Base-by-base conservation (phyloP, 2,113 vertebrate genomes). In the Pelodiscus sinensis region DNA sequence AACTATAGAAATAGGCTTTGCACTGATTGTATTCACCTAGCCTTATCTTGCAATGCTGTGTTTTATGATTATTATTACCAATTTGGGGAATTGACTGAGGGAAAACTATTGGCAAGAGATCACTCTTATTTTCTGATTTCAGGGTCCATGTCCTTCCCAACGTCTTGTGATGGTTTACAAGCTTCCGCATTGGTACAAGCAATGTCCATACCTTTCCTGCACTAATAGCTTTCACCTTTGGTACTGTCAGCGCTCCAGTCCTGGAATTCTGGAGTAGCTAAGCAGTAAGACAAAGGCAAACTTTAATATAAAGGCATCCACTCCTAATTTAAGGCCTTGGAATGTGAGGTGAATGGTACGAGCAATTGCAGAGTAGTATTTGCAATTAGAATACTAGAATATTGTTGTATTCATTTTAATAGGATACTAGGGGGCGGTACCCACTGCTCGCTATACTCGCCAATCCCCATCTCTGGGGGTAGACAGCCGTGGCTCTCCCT, bases 151-250 rank as follows among this genome's bases (percentile, higher is more conserved):
- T 18, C 16, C 16, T 68, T 68, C 62, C 62, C 62, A 65, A 29
- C 31, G 18, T 65, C 29, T 38, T 25, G 52, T 27, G 19, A 3
- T 22, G 4, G 10, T 60, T 91, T 71, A 3, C 78, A 82, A 65
- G 14, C 62, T 65, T 31, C 16, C 6, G 78, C 18, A 12, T 27
- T 9, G 7, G n/a, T 15, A 6, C 77, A 57, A n/a, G 29, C 24
- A 65, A 56, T 29, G 24, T 52, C 44, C 29, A 4, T 27, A 51
- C 38, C 11, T 56, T 81, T 31, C 15, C 27, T 54, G 6, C 56
- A 62, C 1, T 0, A 1, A 31, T n/a, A 27, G 4, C 19, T 81
- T 68, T n/a, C 62, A n/a, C 62, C 16, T 16, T 78, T 15, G 6
- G 52, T 35, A 54, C 52, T n/a, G 71, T 27, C 52, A 54, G 2